Evolutionary conservation across 2,113 vertebrate species (phyloP).

Genomic region (Sinocyclocheilus anshuiensis): DNA sequence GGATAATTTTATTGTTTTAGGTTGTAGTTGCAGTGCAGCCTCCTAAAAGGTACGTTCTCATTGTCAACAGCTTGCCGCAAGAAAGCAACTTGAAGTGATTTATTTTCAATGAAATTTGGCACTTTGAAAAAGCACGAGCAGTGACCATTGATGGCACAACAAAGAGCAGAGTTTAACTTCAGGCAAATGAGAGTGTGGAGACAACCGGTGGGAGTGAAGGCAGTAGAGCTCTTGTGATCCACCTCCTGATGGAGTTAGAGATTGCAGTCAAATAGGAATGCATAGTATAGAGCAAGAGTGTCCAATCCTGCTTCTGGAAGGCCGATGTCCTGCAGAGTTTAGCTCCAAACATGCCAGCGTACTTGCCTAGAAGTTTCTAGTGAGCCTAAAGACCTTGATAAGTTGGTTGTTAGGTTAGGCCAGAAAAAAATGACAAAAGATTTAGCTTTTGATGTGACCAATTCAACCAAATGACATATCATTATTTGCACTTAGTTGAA

Average conservation of each 20-base stretch:
- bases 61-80: background rate
- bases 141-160: background rate
- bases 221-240: background rate
- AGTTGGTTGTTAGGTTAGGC: background rate
- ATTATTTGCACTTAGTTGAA: background rate
- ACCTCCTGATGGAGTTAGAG: background rate
- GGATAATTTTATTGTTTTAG: background rate
- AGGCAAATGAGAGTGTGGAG: background rate
- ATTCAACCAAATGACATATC: background rate
- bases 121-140: background rate
- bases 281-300: background rate
- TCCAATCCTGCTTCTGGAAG: background rate
- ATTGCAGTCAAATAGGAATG: background rate
- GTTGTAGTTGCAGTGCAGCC: background rate
- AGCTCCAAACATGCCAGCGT: background rate
- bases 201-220: background rate
- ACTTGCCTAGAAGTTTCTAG: background rate
- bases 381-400: background rate
- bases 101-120: background rate
- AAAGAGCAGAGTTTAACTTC: background rate
- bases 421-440: background rate
- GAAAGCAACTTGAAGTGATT: background rate
- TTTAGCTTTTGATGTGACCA: background rate
- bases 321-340: background rate
- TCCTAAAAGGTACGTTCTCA: background rate